These are phyloP conservation scores for Vimba vimba DNA, from an alignment of 2,113 vertebrate genomes.

Conservation along the genomic window DNA sequence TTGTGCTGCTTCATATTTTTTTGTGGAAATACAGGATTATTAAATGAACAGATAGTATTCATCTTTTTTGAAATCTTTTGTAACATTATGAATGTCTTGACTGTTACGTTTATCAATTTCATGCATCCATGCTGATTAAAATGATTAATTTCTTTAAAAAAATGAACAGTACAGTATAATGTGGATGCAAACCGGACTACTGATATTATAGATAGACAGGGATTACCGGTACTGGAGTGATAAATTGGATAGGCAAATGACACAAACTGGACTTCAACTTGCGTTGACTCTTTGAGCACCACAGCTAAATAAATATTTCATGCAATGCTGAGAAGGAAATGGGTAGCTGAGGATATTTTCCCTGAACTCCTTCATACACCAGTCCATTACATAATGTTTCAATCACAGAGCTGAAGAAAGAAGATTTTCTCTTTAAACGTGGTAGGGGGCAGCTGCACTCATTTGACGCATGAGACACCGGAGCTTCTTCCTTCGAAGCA, in stretches of 20 bases:
- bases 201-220: not conserved
- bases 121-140: not conserved
- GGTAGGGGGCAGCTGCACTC: not conserved
- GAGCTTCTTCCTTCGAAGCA: not conserved
- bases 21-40: too few species aligned
- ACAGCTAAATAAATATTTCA: not conserved
- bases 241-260: not conserved
- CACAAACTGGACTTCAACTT: not conserved
- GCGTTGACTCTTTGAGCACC: not conserved
- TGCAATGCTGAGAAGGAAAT: not conserved
- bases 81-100: not conserved
- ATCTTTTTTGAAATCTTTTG: not conserved
- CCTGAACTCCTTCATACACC: not conserved
- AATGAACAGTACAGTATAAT: not conserved
- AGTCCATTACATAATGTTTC: slow-evolving; percentile 15
- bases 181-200: too few species aligned
- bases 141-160: not conserved
- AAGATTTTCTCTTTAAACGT: not conserved
- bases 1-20: too few species aligned
- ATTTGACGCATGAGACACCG: not conserved
- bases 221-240: not conserved
- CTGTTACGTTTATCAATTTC: not conserved
- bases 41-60: too few species aligned
- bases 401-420: not conserved
- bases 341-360: not conserved